phyloP scores from a whole-genome alignment of 2,113 vertebrate species.

The Cairina moschata region DNA sequence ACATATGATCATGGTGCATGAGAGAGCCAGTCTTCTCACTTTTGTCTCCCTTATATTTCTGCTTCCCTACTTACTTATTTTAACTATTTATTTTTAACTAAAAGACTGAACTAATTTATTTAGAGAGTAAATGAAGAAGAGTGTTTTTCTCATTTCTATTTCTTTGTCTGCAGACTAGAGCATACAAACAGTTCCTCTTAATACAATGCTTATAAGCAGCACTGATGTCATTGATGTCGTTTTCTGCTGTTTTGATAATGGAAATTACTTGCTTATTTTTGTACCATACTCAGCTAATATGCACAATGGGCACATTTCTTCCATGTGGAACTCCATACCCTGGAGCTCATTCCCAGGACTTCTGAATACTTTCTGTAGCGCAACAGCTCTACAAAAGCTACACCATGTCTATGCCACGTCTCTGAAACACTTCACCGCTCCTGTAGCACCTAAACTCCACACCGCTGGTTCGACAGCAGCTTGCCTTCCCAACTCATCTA shows the following conservation, averaged over 20 bases:
- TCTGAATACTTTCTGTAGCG: not conserved
- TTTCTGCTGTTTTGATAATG: not conserved
- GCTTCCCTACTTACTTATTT: not conserved
- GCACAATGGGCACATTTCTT: not conserved
- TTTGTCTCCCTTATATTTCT: not conserved
- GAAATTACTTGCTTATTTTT: not conserved
- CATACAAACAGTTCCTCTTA: not conserved
- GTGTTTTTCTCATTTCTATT: not conserved
- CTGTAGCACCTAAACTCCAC: not conserved
- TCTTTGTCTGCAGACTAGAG: not conserved
- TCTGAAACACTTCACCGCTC: not conserved
- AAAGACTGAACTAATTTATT: not conserved
- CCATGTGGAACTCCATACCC: not conserved
- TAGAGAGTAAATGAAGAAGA: not conserved
- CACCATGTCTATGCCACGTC: not conserved
- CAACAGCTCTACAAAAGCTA: not conserved
- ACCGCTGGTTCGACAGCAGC: not conserved
- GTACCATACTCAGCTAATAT: not conserved
- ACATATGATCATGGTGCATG: not conserved
- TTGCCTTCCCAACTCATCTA: not conserved
- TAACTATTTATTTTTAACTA: not conserved
- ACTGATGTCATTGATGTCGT: not conserved
- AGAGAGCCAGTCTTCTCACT: not conserved
- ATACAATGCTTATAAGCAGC: not conserved
- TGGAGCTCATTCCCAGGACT: not conserved